Conservation (phyloP, 2,113 vertebrate genomes). For the Limnothrissa miodon region DNA sequence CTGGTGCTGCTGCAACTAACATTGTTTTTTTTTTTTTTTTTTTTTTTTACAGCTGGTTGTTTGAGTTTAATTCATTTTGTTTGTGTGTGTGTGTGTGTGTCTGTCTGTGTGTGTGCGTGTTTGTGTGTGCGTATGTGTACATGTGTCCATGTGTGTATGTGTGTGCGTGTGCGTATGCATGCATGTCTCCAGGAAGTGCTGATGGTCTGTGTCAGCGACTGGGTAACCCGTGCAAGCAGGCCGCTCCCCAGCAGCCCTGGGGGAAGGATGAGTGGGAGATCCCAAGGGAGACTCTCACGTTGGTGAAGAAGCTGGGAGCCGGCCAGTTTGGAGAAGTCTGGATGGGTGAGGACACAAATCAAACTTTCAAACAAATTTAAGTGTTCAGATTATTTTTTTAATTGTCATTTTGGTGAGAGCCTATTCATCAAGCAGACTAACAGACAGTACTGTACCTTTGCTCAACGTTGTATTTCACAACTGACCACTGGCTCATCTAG, state of each 20-base stretch:
- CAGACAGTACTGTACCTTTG: too few species aligned
- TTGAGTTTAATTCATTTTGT: background rate
- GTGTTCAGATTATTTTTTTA: too few species aligned
- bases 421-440: too few species aligned
- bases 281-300: slow-evolving; percentile 83
- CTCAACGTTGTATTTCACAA: too few species aligned
- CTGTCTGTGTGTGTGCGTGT: background rate
- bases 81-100: background rate
- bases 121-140: background rate
- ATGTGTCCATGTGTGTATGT: background rate
- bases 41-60: too few species aligned
- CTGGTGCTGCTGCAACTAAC: background rate
- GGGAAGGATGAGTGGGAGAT: slow-evolving; percentile 93
- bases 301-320: slow-evolving; percentile 87
- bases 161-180: background rate
- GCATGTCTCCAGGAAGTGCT: slow-evolving; percentile 67
- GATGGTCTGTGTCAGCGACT: slow-evolving; percentile 88
- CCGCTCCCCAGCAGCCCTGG: slow-evolving; percentile 78
- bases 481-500: too few species aligned
- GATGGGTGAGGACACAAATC: slow-evolving; percentile 85
- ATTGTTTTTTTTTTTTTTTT: too few species aligned
- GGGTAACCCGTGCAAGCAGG: slow-evolving; percentile 72
- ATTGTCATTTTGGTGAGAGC: too few species aligned
- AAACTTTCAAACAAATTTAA: too few species aligned
- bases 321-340: slow-evolving; percentile 98